phyloP scores from a whole-genome alignment of 2,888 invertebrate genomes.

The Gastrophysa polygoni region DNA sequence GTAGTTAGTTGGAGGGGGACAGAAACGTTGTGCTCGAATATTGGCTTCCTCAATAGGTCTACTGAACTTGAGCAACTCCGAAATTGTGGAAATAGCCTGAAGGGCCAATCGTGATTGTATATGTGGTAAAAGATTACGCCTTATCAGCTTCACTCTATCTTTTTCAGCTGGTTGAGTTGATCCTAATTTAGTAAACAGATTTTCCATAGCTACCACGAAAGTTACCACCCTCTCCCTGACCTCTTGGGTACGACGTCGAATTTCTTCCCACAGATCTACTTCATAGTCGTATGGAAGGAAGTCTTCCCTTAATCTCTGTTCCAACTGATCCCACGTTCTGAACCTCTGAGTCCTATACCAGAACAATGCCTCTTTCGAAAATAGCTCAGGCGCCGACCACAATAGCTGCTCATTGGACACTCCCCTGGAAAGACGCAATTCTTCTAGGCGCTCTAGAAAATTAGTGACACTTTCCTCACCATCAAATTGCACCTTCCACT shows the following conservation, averaged over 20 bases:
- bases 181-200: conserved; percentile 13
- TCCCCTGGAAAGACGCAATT: conserved; percentile 14
- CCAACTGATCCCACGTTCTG: conserved; percentile 10
- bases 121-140: conserved; percentile 16
- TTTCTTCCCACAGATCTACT: conserved; percentile 13
- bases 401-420: conserved; percentile 9
- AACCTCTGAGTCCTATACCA: conserved; percentile 16
- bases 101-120: conserved; percentile 10
- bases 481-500: conserved; percentile 14
- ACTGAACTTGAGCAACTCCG: background rate
- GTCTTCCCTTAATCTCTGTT: background rate
- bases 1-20: conserved; percentile 11
- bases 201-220: conserved; percentile 20
- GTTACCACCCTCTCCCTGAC: conserved; percentile 8
- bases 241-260: conserved; percentile 22
- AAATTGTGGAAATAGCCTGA: conserved; percentile 1
- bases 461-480: conserved; percentile 13
- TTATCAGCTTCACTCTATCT: conserved; percentile 10
- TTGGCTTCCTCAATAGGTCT: conserved; percentile 18
- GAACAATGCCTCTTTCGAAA: conserved; percentile 9
- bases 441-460: conserved; percentile 13
- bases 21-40: conserved; percentile 5
- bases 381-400: conserved; percentile 16
- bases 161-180: background rate
- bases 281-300: conserved; percentile 19